These are phyloP conservation scores for Drosophila bocki DNA, from an alignment of 1,140 invertebrate genomes.

Conservation along the genomic window DNA sequence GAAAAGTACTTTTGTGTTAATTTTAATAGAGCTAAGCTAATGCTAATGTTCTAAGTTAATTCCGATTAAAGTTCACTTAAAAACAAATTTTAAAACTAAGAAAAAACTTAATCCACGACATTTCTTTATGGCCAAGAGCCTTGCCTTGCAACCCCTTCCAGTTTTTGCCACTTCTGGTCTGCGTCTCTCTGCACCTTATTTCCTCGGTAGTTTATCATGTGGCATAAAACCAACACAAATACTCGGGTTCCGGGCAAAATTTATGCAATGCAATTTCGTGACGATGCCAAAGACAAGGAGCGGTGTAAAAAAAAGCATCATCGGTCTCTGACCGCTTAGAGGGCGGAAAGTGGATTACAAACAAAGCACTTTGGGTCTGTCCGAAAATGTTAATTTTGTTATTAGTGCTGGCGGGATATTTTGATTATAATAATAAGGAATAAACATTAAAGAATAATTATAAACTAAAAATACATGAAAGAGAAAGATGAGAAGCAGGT, in stretches of 20 bases:
- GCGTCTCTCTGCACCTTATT: constrained; percentile 47
- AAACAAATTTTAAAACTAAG: constrained; percentile 36
- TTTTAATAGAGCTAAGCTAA: neutral
- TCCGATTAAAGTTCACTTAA: constrained; percentile 9
- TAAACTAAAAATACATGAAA: neutral
- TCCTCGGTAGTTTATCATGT: constrained; percentile 62
- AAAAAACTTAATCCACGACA: constrained; percentile 51
- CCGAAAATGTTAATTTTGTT: constrained; percentile 62
- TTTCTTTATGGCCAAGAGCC: constrained; percentile 57
- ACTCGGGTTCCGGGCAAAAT: constrained; percentile 36
- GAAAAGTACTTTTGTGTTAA: neutral
- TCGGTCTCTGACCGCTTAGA: constrained; percentile 20
- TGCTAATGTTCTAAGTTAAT: neutral
- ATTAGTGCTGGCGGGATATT: neutral
- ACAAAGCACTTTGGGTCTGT: constrained; percentile 40
- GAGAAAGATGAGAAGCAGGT: no score
- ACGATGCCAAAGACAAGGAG: constrained; percentile 16
- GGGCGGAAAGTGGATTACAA: constrained; percentile 50
- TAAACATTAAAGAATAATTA: neutral
- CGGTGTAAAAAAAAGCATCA: constrained; percentile 19
- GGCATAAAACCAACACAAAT: constrained; percentile 42
- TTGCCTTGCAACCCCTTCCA: constrained; percentile 14
- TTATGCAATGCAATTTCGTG: constrained; percentile 70
- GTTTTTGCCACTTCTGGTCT: constrained; percentile 24
- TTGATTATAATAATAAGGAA: fast-evolving